These are phyloP conservation scores for Noctua janthina DNA, from an alignment of 2,888 invertebrate species.

Conservation along the genomic window DNA sequence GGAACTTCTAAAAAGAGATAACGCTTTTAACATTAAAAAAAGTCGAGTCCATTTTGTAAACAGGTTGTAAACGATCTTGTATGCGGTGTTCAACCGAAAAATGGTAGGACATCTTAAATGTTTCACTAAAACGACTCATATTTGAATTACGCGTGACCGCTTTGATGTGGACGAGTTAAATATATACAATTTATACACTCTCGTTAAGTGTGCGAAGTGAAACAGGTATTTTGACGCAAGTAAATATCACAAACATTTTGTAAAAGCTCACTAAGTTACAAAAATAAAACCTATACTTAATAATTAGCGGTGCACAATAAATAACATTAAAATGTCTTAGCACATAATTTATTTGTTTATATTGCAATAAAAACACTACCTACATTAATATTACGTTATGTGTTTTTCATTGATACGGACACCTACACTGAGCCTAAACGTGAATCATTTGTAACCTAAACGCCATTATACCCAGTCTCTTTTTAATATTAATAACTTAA, in stretches of 20 bases:
- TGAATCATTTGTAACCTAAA: conserved; percentile 70
- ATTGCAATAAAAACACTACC: conserved; percentile 65
- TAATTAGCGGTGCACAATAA: conserved; percentile 55
- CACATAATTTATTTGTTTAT: conserved; percentile 62
- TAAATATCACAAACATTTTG: conserved; percentile 29
- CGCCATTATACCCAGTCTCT: conserved; percentile 36
- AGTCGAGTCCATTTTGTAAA: conserved; percentile 83
- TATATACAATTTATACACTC: conserved; percentile 36
- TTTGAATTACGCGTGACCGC: conserved; percentile 63
- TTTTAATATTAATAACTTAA: conserved; percentile 54
- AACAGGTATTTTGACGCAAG: conserved; percentile 50
- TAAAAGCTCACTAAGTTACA: conserved; percentile 14
- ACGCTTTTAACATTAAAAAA: conserved; percentile 83
- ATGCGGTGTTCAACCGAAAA: conserved; percentile 70
- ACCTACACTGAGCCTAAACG: conserved; percentile 66
- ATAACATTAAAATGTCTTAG: conserved; percentile 54
- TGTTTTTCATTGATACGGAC: conserved; percentile 62
- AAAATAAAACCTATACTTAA: conserved; percentile 45
- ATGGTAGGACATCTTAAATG: conserved; percentile 72
- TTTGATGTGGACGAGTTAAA: conserved; percentile 57
- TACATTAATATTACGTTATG: conserved; percentile 59
- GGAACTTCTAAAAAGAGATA: conserved; percentile 85
- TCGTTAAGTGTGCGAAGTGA: conserved; percentile 38
- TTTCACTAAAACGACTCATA: conserved; percentile 66
- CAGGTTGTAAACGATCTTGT: conserved; percentile 86